Percentiles rank a stretch among this genome's conserved stretches.
These are phyloP conservation scores for Tenthredo amoena DNA, from an alignment of 2,888 invertebrate genomes.

Conservation along the genomic window DNA sequence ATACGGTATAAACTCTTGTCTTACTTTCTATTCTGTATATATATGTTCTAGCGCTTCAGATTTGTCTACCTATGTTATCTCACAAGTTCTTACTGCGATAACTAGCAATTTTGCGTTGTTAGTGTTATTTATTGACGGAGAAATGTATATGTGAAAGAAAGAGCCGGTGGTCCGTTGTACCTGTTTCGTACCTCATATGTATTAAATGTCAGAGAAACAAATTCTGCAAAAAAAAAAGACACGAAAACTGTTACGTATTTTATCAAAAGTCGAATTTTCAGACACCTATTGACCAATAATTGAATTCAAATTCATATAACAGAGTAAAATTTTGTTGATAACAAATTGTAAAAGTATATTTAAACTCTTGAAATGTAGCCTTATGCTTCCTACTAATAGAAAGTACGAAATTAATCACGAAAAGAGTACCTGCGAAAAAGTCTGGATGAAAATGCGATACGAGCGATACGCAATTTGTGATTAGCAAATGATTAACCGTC, in stretches of 20 bases:
- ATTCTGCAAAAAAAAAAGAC: not conserved
- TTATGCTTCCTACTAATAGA: not conserved
- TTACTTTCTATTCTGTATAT: conserved; percentile 11
- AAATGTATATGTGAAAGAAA: not conserved
- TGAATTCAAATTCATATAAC: not conserved
- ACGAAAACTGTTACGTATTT: not conserved
- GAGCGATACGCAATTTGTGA: not conserved
- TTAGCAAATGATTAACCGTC: not conserved
- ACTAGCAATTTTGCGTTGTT: not conserved
- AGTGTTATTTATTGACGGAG: not conserved
- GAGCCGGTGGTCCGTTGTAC: conserved; percentile 1
- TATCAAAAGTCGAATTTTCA: not conserved
- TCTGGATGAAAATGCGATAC: not conserved
- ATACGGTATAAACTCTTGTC: conserved; percentile 14
- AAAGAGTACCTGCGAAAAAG: not conserved
- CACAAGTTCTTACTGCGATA: not conserved
- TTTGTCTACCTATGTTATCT: not conserved
- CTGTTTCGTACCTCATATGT: conserved; percentile 11
- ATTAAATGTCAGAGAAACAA: not conserved
- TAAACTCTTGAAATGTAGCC: not conserved
- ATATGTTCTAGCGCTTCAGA: not conserved
- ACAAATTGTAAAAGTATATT: not conserved
- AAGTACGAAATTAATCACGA: not conserved
- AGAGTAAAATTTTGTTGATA: not conserved
- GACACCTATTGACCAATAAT: not conserved